A percentile compares a stretch with the other conserved stretches of the same genome.
Conservation (phyloP, 2,888 invertebrate genomes). For the Beris morrisii region DNA sequence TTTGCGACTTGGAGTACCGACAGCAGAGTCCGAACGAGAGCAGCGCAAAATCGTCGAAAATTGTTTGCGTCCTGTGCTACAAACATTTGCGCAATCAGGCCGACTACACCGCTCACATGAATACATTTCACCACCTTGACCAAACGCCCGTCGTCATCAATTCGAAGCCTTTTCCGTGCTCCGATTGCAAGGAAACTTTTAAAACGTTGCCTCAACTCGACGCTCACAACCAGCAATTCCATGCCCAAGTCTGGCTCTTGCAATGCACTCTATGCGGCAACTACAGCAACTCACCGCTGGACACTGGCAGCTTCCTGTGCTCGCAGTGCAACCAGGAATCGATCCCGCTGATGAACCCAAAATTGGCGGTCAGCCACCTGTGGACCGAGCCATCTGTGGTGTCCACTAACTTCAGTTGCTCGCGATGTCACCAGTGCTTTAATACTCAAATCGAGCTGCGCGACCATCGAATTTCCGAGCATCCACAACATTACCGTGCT, state of each 20-base stretch:
- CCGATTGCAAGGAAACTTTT: not conserved
- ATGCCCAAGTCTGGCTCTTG: not conserved
- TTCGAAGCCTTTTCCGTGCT: not conserved
- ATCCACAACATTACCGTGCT: constrained; percentile 1
- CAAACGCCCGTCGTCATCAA: no score
- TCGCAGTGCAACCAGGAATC: not conserved
- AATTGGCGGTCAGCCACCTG: not conserved
- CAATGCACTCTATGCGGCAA: not conserved
- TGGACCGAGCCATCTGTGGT: no score
- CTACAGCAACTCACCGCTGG: not conserved
- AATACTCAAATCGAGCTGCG: constrained; percentile 2
- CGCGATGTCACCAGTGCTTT: constrained; percentile 1
- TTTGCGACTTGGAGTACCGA: no score
- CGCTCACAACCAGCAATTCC: not conserved
- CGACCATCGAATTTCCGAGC: constrained; percentile 18
- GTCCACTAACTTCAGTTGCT: no score
- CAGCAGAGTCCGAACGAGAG: no score
- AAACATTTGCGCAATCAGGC: no score
- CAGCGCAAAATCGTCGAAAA: no score
- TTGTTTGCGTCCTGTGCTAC: no score
- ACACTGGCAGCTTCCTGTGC: not conserved
- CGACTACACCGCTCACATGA: no score
- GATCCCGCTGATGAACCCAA: not conserved
- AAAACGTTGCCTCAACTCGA: not conserved
- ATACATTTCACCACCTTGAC: no score